Base-by-base conservation (phyloP, 1,140 invertebrate genomes). In the Eupristina koningsbergeri region DNA sequence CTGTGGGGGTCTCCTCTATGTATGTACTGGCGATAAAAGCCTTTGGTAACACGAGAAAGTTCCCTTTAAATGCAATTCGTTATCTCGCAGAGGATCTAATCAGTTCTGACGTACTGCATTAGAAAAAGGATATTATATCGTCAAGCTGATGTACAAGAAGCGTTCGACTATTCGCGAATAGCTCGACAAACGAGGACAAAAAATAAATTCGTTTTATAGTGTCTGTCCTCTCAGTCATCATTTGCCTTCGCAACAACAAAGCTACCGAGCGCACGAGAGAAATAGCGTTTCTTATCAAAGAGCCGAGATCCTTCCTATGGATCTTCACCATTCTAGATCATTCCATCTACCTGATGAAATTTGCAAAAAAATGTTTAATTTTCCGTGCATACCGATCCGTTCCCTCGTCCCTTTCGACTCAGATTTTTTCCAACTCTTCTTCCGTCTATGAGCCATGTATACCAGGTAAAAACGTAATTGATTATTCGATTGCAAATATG, bases 171-270 rank as follows among this genome's bases (percentile, higher is more conserved):
- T 58, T 58, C 22, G 9, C 22, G 53, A 22, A 22, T 22, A 13
- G 3, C 3, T 45, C 22, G 13, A 29, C 11, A 5, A 47, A 45
- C 5, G n/a, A 74, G 41, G 39, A 41, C 7, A n/a, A 34, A 81
- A 36, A 74, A 75, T 63, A 58, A 58, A 26, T 58, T 26, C 53
- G 22, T 58, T 58, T 58, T 26, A 26, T 26, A 58, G 53, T 22
- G 53, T 26, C 53, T 22, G 5, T 9, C 26, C 53, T 19, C 26
- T 26, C 26, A 81, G 80, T 81, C 80, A 81, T 81, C 80, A n/a
- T 63, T 39, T 1, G 80, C 71, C 80, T 63, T 61, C 13, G 13
- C 73, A 71, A 73, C 67, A 71, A 71, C 79, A 80, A 73, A 71
- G 29, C 26, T 17, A 29, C 63, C 13, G 9, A 63, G 41, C 77